phyloP scores from a whole-genome alignment of 1,140 invertebrate genomes.

The Adoxophyes honmai region DNA sequence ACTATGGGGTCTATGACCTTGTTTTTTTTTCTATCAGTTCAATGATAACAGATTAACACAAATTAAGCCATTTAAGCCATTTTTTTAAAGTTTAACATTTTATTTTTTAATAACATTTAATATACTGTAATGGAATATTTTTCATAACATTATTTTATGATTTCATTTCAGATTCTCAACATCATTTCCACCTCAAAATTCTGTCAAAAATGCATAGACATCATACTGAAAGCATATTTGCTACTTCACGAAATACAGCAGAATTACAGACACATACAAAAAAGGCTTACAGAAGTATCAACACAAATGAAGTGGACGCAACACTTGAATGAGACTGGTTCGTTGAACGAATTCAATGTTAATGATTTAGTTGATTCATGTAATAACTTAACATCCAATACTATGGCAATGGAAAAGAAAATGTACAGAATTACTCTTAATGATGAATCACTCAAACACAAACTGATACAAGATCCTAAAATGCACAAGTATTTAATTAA shows the following conservation, averaged over 20 bases:
- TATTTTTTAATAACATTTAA: no score
- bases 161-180: constrained; percentile 3
- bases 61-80: no score
- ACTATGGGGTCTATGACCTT: no score
- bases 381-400: not conserved
- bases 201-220: not conserved
- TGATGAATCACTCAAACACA: not conserved
- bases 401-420: not conserved
- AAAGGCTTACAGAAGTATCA: not conserved
- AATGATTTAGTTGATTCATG: not conserved
- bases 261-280: constrained; percentile 1
- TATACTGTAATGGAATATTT: no score
- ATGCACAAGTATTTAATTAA: constrained; percentile 6
- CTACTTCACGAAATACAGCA: not conserved
- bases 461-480: not conserved
- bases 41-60: no score
- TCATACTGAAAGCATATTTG: not conserved
- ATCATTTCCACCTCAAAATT: not conserved
- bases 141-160: no score
- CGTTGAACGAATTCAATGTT: not conserved
- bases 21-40: no score
- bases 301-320: not conserved
- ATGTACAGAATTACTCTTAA: not conserved
- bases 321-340: not conserved
- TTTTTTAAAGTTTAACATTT: no score